Conservation (phyloP, 2,113 vertebrate genomes). For the Vulpes lagopus region DNA sequence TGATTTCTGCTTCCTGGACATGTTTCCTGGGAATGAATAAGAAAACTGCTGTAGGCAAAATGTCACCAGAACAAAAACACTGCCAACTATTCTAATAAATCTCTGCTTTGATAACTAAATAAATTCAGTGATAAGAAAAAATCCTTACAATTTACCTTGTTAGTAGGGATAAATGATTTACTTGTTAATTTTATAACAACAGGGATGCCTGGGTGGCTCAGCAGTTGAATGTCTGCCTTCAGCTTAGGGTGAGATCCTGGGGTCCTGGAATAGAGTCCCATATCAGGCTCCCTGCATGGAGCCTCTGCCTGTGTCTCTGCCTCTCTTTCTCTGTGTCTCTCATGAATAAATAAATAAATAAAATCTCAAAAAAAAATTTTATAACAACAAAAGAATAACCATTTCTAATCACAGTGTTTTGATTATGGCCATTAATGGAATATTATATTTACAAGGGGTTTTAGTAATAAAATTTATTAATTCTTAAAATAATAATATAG, state of each 20-base stretch:
- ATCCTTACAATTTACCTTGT: background rate
- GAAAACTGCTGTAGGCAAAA: slow-evolving; percentile 20
- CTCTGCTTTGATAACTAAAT: slow-evolving; percentile 49
- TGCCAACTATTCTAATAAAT: slow-evolving; percentile 49
- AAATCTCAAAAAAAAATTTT: too few species aligned
- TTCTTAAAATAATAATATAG: background rate
- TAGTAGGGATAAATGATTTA: slow-evolving; percentile 51
- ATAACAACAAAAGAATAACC: slow-evolving; percentile 15
- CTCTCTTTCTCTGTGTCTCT: too few species aligned
- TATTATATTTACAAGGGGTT: slow-evolving; percentile 37
- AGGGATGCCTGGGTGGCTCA: too few species aligned
- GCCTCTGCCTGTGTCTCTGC: too few species aligned
- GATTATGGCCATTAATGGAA: background rate
- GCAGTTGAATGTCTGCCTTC: too few species aligned
- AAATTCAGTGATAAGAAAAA: slow-evolving; percentile 52
- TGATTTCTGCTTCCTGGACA: slow-evolving; percentile 64
- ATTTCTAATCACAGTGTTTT: slow-evolving; percentile 39
- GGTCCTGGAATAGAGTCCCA: too few species aligned
- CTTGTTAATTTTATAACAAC: background rate
- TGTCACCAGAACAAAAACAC: slow-evolving; percentile 48
- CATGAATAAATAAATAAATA: too few species aligned
- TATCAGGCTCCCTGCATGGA: too few species aligned
- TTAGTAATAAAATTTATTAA: slow-evolving; percentile 23
- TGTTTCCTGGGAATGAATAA: slow-evolving; percentile 65
- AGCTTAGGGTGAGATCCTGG: too few species aligned